Base-by-base conservation (phyloP, 2,797 vertebrate genomes). In the Etheostoma nigrum region DNA sequence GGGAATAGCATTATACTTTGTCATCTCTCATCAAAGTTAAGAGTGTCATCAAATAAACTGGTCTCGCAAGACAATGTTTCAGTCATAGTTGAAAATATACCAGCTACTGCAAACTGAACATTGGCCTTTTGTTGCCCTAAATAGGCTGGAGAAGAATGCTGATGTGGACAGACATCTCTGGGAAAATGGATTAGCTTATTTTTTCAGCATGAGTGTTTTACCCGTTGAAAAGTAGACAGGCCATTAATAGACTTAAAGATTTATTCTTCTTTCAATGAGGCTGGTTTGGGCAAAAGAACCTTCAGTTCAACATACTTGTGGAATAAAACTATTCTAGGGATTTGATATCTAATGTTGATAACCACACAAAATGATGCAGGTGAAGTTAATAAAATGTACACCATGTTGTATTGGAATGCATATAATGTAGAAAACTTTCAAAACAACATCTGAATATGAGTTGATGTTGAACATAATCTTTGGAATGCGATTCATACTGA, bases 91-190 rank as follows among this genome's bases (percentile, higher is more conserved):
- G 14, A 45, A 49, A 67, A 62, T 58, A 25, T 16, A 36, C 19
- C 36, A 67, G 21, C 40, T 18, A 44, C 36, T 74, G 54, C 11
- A 33, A 62, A 59, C 47, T 70, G 18, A 64, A 64, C 58, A 54
- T 30, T 62, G 25, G 9, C 66, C 21, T n/a, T 62, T 21, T 67
- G 67, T 55, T 59, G 36, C 33, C 16, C 14, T 5, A 19, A n/a
- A 71, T 10, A 52, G 33, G 15, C 53, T 44, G 40, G 5, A 53
- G 33, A n/a, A 60, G 21, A 42, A 71, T 21, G 3, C 12, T 53
- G 60, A 68, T 27, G 6, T 44, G 13, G 36, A 59, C 5, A 4
- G 27, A 33, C 61, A 69, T 33, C 66, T 71, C 15, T 25, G 49
- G 5, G 42, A 45, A 60, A 57, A 45, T 60, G 4, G 36, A 55